A percentile compares a stretch with the other conserved stretches of the same genome.
Conservation (phyloP, 1,140 invertebrate genomes). For the Drosophila navojoa region DNA sequence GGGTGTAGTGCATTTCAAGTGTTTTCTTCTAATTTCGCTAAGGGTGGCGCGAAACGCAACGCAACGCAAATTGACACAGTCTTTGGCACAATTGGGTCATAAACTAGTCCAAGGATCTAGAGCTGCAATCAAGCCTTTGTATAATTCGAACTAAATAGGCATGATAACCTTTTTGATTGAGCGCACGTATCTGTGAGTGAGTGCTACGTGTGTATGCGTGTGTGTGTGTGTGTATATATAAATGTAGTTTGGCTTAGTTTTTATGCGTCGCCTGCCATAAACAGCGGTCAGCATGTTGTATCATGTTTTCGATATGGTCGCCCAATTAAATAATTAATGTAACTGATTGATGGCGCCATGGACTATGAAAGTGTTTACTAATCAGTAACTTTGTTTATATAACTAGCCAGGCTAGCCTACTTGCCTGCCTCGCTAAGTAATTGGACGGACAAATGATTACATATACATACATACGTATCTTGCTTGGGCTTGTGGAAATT, state of each 20-base stretch:
- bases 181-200: not conserved
- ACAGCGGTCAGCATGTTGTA: conserved; percentile 9
- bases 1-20: conserved; percentile 17
- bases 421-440: conserved; percentile 41
- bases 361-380: conserved; percentile 29
- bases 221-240: conserved; percentile 6
- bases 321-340: conserved; percentile 59
- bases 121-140: conserved; percentile 6
- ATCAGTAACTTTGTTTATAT: conserved; percentile 29
- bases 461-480: conserved; percentile 30
- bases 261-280: not conserved
- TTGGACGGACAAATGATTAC: conserved; percentile 39
- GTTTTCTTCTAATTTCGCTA: conserved; percentile 51
- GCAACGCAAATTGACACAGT: conserved; percentile 66
- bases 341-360: conserved; percentile 57
- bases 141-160: conserved; percentile 38
- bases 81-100: conserved; percentile 82
- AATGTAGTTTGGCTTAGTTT: conserved; percentile 22
- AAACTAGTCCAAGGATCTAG: conserved; percentile 74
- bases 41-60: conserved; percentile 55
- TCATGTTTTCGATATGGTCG: conserved; percentile 19
- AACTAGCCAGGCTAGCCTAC: conserved; percentile 15
- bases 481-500: conserved; percentile 37
- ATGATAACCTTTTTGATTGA: conserved; percentile 34
- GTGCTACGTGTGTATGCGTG: not conserved